These are phyloP conservation scores for Labeo rohita DNA, from an alignment of 2,113 vertebrate genomes.

Conservation along the genomic window DNA sequence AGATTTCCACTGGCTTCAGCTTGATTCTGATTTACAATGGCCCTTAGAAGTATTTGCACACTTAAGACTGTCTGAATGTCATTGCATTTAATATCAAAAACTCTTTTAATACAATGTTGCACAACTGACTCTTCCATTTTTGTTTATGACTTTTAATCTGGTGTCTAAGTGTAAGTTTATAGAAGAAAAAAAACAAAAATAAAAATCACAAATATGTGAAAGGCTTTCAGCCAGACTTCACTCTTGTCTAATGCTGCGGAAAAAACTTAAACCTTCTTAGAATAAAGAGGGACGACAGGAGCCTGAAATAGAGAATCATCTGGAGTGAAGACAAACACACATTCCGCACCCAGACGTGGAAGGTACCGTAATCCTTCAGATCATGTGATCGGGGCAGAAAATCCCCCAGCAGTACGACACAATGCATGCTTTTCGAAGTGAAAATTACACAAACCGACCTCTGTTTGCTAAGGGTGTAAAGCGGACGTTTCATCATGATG, in stretches of 20 bases:
- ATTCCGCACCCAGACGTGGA: conserved; percentile 12
- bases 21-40: not conserved
- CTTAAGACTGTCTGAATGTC: not conserved
- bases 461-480: not conserved
- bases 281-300: not conserved
- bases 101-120: not conserved
- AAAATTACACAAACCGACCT: not conserved
- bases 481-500: not conserved
- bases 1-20: not conserved
- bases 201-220: not conserved
- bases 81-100: not conserved
- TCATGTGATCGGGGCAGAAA: conserved; percentile 15
- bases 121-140: too few species aligned
- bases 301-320: not conserved
- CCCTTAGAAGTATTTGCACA: not conserved
- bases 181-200: too few species aligned
- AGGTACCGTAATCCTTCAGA: not conserved
- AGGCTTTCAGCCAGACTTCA: not conserved
- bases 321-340: not conserved
- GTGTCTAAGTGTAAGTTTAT: too few species aligned
- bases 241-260: not conserved
- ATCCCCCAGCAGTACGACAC: not conserved
- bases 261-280: not conserved
- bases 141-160: too few species aligned
- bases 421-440: not conserved